Evolutionary conservation across 2,113 vertebrate species (phyloP).

Genomic region (Corythornis vintsioides): DNA sequence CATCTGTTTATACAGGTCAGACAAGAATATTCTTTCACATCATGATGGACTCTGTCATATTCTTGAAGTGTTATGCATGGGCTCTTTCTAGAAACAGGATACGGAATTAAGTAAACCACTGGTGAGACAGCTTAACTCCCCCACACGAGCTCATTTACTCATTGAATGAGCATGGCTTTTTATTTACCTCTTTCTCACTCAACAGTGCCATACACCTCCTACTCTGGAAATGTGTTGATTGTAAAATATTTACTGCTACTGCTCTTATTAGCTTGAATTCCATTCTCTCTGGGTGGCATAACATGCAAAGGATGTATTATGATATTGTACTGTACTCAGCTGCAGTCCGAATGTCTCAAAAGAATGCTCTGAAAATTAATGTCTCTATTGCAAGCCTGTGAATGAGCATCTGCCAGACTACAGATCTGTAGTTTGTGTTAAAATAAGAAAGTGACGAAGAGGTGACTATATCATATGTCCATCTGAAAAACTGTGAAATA

Average conservation of each 20-base stretch:
- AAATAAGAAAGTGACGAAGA: background rate
- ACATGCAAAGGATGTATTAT: background rate
- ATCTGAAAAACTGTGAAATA: constrained; percentile 1
- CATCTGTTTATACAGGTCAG: background rate
- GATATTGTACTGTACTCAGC: background rate
- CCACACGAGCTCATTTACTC: background rate
- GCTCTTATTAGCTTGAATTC: background rate
- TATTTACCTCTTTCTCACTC: background rate
- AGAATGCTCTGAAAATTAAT: background rate
- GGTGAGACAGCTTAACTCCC: background rate
- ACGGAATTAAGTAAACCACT: background rate
- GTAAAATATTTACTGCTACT: background rate
- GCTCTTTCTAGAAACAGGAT: background rate
- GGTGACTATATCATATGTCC: background rate
- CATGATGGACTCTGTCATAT: background rate
- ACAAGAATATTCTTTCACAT: background rate
- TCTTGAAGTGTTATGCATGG: background rate
- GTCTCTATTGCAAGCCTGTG: background rate
- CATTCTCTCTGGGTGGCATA: background rate
- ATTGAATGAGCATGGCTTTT: background rate
- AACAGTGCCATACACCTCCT: background rate
- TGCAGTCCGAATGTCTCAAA: background rate
- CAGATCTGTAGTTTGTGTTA: background rate
- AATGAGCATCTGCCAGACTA: background rate
- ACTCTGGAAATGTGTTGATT: background rate